A percentile compares a stretch with the other conserved stretches of the same genome.
These are phyloP conservation scores for Platerodrilus igneus DNA, from an alignment of 2,888 invertebrate genomes.

Conservation along the genomic window DNA sequence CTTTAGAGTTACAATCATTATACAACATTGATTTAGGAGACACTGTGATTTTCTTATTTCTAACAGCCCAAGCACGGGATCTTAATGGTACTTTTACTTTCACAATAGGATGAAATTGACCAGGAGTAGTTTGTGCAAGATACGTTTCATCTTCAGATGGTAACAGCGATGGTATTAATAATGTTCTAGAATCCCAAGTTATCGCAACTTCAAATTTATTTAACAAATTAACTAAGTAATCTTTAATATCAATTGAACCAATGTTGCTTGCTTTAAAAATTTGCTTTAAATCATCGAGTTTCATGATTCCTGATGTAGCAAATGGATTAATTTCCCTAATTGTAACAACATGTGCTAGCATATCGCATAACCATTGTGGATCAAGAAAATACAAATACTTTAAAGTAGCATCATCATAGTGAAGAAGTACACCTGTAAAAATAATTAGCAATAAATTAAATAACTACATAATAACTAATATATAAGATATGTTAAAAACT, in stretches of 20 bases:
- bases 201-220: slow-evolving; percentile 97
- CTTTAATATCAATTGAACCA: slow-evolving; percentile 63
- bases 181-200: slow-evolving; percentile 88
- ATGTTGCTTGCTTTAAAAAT: slow-evolving; percentile 86
- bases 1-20: slow-evolving; percentile 36
- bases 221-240: slow-evolving; percentile 84
- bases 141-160: slow-evolving; percentile 71
- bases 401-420: slow-evolving; percentile 90
- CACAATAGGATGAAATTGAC: slow-evolving; percentile 45
- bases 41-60: slow-evolving; percentile 55
- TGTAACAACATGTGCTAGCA: slow-evolving; percentile 94
- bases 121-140: slow-evolving; percentile 46
- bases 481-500: no score
- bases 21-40: slow-evolving; percentile 49
- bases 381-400: slow-evolving; percentile 94
- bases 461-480: slow-evolving; percentile 5
- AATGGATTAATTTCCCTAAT: slow-evolving; percentile 97
- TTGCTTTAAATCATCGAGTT: slow-evolving; percentile 84
- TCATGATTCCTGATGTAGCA: slow-evolving; percentile 89
- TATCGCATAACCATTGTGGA: slow-evolving; percentile 98
- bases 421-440: slow-evolving; percentile 79
- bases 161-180: slow-evolving; percentile 87
- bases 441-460: slow-evolving; percentile 12
- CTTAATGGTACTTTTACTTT: slow-evolving; percentile 57
- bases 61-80: slow-evolving; percentile 63